Conservation (phyloP, 2,888 invertebrate species). For the Elgonia sp. region DNA sequence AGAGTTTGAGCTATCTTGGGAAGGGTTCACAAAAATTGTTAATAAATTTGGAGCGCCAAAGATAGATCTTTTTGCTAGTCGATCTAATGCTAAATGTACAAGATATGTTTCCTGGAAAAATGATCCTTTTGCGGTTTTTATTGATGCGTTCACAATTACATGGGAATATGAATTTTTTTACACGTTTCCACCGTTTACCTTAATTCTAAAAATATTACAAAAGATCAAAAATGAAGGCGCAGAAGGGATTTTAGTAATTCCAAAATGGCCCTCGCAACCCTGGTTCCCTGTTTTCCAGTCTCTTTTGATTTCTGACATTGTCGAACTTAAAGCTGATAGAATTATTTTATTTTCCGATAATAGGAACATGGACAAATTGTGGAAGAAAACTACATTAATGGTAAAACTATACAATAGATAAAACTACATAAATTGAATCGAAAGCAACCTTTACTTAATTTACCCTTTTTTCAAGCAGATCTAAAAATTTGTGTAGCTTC, state of each 20-base stretch:
- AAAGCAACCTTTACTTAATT: constrained; percentile 20
- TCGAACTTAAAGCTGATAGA: constrained; percentile 42
- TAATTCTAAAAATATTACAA: constrained; percentile 78
- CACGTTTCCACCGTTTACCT: constrained; percentile 81
- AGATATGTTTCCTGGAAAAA: not conserved
- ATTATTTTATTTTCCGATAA: constrained; percentile 9
- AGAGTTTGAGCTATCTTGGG: not conserved
- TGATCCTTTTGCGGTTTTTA: not conserved
- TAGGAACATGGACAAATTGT: constrained; percentile 4
- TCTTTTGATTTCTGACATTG: constrained; percentile 41
- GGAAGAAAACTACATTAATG: constrained; percentile 39
- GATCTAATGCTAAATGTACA: constrained; percentile 24
- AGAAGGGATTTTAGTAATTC: constrained; percentile 81
- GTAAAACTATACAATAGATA: too few relatives aligned
- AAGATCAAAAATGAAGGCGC: constrained; percentile 82
- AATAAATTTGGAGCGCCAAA: not conserved
- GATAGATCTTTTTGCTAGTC: constrained; percentile 19
- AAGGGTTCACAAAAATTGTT: not conserved
- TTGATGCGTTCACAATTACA: not conserved
- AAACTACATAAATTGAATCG: too few relatives aligned
- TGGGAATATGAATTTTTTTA: not conserved
- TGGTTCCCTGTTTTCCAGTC: constrained; percentile 73
- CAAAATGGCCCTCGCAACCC: constrained; percentile 81
- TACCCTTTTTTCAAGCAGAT: constrained; percentile 15
- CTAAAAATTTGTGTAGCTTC: constrained; percentile 54